Evolutionary conservation across 2,888 invertebrate species (phyloP), one percentile per base, ranked within the genome.

Genomic region (Spodoptera littoralis): DNA sequence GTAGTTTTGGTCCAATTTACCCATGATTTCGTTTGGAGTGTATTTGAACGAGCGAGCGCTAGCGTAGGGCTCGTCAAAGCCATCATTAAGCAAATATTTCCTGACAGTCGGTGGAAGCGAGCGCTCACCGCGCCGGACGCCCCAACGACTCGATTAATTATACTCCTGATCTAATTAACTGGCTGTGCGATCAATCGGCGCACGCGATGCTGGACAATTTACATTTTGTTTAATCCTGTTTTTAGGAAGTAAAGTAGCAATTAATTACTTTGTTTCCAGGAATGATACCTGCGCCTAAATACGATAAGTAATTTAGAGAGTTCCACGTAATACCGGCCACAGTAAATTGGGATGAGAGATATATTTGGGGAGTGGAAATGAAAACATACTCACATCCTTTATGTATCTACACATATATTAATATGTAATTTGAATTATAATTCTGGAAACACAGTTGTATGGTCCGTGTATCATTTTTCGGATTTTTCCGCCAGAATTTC

Each of bases 71-170:
- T 81, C 80, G 75, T 83, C 83, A 85, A 85, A 84, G 83, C 81
- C 74, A 62, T 79, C 84, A 88, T 82, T 86, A 82, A 79, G 79
- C 84, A 87, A 85, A 88, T 86, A 88, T 85, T 86, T 82, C 79
- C 75, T 81, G 79, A 79, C 79, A 79, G 76, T 79, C 71, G 65
- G 73, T 63, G 65, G 71, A 60, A 60, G 59, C 70, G 61, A 63
- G 65, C 70, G 65, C 57, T 48, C 67, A 65, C 71, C 67, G 56
- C 72, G 49, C 55, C 57, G 56, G 61, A 69, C 73, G 72, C 78
- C 54, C 64, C 73, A 74, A 79, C 79, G 77, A 82, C 77, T 84
- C 80, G 70, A 87, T 87, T 88, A 85, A 88, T 87, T 88, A 87
- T 79, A 72, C 73, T 73, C 47, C 64, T 76, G 75, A 82, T 84